These are phyloP conservation scores for Leptinotarsa texana DNA, from an alignment of 1,140 invertebrate species.

Conservation along the genomic window DNA sequence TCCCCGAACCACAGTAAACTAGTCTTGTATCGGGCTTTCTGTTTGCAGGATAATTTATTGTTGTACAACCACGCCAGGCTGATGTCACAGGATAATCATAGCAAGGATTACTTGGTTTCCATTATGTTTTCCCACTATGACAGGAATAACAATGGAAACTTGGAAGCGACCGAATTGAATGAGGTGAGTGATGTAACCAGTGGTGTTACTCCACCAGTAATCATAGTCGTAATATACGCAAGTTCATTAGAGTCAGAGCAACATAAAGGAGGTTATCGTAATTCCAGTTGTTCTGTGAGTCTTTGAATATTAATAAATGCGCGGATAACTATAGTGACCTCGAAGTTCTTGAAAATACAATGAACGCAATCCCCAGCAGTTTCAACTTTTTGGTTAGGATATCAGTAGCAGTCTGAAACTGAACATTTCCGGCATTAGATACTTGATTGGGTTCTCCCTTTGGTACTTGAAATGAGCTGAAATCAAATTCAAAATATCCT, in stretches of 20 bases:
- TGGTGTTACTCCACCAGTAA: not conserved
- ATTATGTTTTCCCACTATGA: conserved; percentile 83
- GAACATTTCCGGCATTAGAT: too few relatives aligned
- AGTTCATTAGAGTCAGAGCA: not conserved
- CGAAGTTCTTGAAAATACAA: too few relatives aligned
- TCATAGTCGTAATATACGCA: not conserved
- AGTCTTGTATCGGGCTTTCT: conserved; percentile 16
- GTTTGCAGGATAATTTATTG: conserved; percentile 70
- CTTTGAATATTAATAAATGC: too few relatives aligned
- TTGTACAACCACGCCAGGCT: conserved; percentile 74
- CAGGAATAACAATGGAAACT: conserved; percentile 70
- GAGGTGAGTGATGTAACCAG: conserved; percentile 56
- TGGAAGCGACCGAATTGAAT: conserved; percentile 70
- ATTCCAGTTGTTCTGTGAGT: not conserved
- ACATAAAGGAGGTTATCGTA: not conserved
- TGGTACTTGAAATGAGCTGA: too few relatives aligned
- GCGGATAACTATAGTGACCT: too few relatives aligned
- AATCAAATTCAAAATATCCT: too few relatives aligned
- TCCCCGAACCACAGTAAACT: conserved; percentile 14
- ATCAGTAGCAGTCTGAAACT: too few relatives aligned
- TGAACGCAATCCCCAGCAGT: too few relatives aligned
- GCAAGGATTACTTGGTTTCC: conserved; percentile 74
- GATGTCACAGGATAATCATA: conserved; percentile 65
- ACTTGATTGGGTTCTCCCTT: too few relatives aligned
- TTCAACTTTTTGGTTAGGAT: too few relatives aligned